phyloP scores from a whole-genome alignment of 1,140 invertebrate genomes.

The Himalopsyche phryganea region DNA sequence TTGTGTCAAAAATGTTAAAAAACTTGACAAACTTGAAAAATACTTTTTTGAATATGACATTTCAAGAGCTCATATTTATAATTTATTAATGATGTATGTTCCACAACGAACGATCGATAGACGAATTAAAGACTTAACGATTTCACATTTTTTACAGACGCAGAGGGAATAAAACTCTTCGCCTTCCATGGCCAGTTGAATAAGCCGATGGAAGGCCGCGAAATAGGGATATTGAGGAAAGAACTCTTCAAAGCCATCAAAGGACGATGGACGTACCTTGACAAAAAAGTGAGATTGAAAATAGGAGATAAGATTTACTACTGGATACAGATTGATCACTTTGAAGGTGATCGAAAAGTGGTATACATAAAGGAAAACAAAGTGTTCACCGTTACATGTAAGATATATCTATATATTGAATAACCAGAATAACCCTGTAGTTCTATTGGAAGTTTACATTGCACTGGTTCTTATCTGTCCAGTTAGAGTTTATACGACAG shows the following conservation, averaged over 20 bases:
- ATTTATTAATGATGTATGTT: too few species aligned
- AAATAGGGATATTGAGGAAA: constrained; percentile 64
- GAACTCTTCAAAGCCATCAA: constrained; percentile 64
- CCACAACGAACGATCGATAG: too few species aligned
- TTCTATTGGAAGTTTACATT: too few species aligned
- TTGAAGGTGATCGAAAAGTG: constrained; percentile 48
- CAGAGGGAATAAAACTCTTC: constrained; percentile 67
- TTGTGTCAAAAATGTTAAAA: too few species aligned
- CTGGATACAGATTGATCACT: constrained; percentile 70
- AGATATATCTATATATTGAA: too few species aligned
- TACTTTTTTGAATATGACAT: too few species aligned
- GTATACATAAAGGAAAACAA: constrained; percentile 63
- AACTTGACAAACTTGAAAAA: too few species aligned
- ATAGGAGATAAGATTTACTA: constrained; percentile 67
- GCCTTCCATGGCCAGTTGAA: constrained; percentile 74
- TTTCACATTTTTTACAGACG: constrained; percentile 55
- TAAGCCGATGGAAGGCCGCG: constrained; percentile 66
- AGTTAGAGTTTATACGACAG: too few species aligned
- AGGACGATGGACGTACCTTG: constrained; percentile 66
- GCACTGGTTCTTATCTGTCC: too few species aligned
- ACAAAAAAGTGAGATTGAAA: constrained; percentile 57
- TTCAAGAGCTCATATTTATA: too few species aligned
- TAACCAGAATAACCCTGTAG: too few species aligned
- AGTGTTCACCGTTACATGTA: constrained; percentile 52
- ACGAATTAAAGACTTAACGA: too few species aligned